Evolutionary conservation across 2,797 vertebrate species (phyloP).

Genomic region (Anguilla marmorata): DNA sequence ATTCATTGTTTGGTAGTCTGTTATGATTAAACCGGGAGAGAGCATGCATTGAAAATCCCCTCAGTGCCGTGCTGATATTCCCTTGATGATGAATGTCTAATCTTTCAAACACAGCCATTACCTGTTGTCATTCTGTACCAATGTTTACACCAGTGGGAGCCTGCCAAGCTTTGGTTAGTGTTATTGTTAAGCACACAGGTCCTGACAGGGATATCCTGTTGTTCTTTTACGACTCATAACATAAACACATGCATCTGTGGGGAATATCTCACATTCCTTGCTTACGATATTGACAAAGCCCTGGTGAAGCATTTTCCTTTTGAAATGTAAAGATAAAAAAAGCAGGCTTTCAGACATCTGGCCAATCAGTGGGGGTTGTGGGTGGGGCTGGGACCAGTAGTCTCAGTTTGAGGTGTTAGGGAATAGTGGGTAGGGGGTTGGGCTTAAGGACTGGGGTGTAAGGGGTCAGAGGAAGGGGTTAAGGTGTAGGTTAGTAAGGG

Average conservation of each 20-base stretch:
- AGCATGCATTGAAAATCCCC: conserved; percentile 5
- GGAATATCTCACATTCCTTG: background rate
- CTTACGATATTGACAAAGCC: background rate
- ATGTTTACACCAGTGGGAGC: background rate
- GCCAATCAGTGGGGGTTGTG: background rate
- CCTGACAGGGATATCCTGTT: conserved; percentile 11
- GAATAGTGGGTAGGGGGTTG: background rate
- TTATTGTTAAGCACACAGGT: background rate
- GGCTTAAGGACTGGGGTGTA: background rate
- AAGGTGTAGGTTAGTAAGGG: background rate
- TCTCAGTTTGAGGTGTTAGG: too few species aligned
- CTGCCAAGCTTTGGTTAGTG: background rate
- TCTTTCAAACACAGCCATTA: conserved; percentile 6
- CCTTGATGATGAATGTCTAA: background rate
- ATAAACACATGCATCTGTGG: background rate
- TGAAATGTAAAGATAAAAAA: background rate
- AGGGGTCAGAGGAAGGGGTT: background rate
- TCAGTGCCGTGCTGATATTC: background rate
- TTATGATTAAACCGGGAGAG: background rate
- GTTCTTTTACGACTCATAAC: background rate
- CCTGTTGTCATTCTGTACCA: background rate
- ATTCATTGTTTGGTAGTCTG: background rate
- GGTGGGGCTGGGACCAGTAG: background rate
- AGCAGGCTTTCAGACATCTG: background rate
- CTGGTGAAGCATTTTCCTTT: background rate